Conservation (phyloP, 2,797 vertebrate genomes). For the Pelochelys cantorii region DNA sequence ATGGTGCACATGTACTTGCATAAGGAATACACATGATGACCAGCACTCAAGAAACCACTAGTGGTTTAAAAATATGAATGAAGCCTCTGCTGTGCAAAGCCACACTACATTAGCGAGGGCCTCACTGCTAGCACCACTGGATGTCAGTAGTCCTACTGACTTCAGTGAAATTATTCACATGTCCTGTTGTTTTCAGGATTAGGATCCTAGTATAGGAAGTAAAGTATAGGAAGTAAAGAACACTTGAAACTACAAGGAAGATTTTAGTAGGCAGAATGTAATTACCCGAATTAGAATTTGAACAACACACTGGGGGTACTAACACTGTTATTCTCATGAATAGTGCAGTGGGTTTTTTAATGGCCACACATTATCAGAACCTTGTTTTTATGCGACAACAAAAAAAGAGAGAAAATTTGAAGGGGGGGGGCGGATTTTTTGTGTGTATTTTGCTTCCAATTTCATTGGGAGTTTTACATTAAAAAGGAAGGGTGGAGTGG, state of each 20-base stretch:
- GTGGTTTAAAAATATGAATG: neutral
- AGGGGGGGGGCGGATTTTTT: accelerated
- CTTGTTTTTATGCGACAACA: neutral
- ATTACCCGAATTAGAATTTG: neutral
- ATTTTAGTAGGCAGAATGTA: neutral
- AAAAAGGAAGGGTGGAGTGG: accelerated
- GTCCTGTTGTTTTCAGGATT: neutral
- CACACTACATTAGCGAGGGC: neutral
- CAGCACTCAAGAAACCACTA: neutral
- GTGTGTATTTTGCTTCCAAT: neutral
- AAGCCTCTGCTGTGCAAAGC: neutral
- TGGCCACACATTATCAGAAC: neutral
- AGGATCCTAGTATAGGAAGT: neutral
- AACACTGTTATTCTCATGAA: neutral
- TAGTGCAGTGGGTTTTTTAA: neutral
- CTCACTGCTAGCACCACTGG: neutral
- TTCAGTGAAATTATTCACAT: accelerated
- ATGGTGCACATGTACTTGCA: no score
- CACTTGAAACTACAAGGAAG: neutral
- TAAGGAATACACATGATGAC: neutral
- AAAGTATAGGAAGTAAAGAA: neutral
- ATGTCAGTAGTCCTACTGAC: neutral
- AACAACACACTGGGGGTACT: neutral
- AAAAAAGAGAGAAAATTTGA: neutral
- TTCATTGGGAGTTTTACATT: neutral